Evolutionary conservation across 1,140 invertebrate genomes (phyloP).

Genomic region (Listronotus oregonensis): DNA sequence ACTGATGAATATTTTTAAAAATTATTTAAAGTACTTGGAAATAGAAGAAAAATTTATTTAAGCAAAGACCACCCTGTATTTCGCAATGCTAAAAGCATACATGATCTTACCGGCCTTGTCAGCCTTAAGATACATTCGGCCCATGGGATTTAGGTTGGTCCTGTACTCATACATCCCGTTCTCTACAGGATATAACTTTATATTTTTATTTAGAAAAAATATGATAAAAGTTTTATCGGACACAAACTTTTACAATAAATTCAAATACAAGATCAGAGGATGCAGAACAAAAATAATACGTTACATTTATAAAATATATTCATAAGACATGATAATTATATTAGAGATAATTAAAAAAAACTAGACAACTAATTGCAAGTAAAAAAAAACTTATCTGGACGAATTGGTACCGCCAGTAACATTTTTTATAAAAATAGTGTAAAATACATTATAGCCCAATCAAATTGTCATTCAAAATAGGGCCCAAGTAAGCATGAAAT

Average conservation of each 20-base stretch:
- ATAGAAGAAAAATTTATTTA: not conserved
- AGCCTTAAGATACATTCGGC: conserved; percentile 79
- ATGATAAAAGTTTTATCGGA: conserved; percentile 1
- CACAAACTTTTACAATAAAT: conserved; percentile 9
- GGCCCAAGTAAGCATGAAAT: too few species aligned
- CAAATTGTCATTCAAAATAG: too few species aligned
- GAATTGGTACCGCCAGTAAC: too few species aligned
- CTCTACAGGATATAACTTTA: conserved; percentile 54
- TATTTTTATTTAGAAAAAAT: conserved; percentile 28
- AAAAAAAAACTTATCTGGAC: too few species aligned
- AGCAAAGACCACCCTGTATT: conserved; percentile 21
- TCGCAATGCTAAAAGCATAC: conserved; percentile 15
- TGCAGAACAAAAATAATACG: conserved; percentile 18
- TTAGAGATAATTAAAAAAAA: too few species aligned
- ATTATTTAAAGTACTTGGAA: too few species aligned
- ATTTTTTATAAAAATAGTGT: too few species aligned
- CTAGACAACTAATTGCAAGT: too few species aligned
- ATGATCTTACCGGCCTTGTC: conserved; percentile 75
- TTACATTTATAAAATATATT: not conserved
- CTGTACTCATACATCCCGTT: conserved; percentile 66
- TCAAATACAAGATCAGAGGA: conserved; percentile 1
- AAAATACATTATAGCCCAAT: too few species aligned
- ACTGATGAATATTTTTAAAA: too few species aligned
- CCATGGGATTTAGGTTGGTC: conserved; percentile 72
- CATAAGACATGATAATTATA: too few species aligned